A percentile compares a stretch with the other conserved stretches of the same genome.
phyloP scores from a whole-genome alignment of 2,888 invertebrate genomes.

The Idaea straminata region DNA sequence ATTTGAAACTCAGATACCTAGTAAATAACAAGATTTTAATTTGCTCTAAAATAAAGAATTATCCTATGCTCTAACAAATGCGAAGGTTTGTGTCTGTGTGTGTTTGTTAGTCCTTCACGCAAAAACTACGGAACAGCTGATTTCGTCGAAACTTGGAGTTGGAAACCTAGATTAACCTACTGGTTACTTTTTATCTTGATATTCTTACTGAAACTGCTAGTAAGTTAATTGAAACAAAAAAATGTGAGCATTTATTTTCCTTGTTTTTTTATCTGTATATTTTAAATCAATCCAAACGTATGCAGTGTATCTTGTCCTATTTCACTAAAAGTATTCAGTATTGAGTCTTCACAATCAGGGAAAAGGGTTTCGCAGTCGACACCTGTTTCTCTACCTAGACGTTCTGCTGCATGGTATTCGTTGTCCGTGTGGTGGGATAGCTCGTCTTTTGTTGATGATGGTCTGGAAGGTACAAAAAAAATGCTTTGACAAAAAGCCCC shows the following conservation, averaged over 20 bases:
- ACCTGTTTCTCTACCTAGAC: constrained; percentile 79
- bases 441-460: constrained; percentile 84
- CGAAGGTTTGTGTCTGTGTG: no score
- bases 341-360: constrained; percentile 82
- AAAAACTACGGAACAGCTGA: no score
- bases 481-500: no score
- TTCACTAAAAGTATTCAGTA: constrained; percentile 80
- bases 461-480: constrained; percentile 62
- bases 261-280: neutral
- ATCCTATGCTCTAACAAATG: no score
- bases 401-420: constrained; percentile 87
- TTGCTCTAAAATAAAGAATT: no score
- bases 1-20: no score
- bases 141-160: no score
- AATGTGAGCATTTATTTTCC: neutral
- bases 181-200: no score
- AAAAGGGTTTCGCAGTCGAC: constrained; percentile 80
- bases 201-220: no score
- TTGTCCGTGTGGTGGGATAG: constrained; percentile 84
- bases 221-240: constrained; percentile 7
- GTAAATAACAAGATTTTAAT: no score
- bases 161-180: no score
- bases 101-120: no score
- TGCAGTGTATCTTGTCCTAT: constrained; percentile 70
- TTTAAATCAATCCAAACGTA: constrained; percentile 58